Evolutionary conservation across 1,140 invertebrate genomes (phyloP).

Genomic region (Brachionus angularis): DNA sequence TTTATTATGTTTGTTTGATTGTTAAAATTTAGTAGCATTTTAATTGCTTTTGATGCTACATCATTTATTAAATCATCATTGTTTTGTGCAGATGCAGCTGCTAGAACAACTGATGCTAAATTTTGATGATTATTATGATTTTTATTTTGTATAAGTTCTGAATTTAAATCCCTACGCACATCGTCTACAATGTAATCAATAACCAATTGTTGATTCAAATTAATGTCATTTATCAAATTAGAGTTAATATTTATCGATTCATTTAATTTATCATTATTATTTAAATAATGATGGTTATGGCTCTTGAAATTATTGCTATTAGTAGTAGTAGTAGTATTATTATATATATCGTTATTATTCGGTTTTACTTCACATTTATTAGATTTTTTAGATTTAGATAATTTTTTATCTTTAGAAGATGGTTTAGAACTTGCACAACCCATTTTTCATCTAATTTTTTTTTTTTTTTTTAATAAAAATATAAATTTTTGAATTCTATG

Average conservation of each 20-base stretch:
- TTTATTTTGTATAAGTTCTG: background rate
- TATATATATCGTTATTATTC: no score
- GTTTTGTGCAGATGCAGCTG: background rate
- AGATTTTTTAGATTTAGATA: conserved; percentile 7
- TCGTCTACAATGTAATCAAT: background rate
- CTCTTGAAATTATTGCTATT: background rate
- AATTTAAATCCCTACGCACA: background rate
- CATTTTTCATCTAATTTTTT: conserved; percentile 41
- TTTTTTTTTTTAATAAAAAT: no score
- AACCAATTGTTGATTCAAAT: background rate
- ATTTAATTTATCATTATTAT: no score
- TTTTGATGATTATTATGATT: background rate
- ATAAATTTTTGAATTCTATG: no score
- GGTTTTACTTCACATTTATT: background rate
- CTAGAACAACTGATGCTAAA: conserved; percentile 10
- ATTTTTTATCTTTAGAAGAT: conserved; percentile 27
- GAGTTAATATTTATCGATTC: background rate
- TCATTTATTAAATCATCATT: conserved; percentile 20
- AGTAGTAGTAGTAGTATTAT: background rate
- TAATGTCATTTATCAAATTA: background rate
- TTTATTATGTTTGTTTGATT: background rate
- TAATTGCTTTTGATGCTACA: conserved; percentile 8
- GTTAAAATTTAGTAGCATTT: background rate
- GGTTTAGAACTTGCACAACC: conserved; percentile 42
- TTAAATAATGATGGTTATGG: background rate